phyloP scores from a whole-genome alignment of 2,797 vertebrate genomes.

The Catharus ustulatus region DNA sequence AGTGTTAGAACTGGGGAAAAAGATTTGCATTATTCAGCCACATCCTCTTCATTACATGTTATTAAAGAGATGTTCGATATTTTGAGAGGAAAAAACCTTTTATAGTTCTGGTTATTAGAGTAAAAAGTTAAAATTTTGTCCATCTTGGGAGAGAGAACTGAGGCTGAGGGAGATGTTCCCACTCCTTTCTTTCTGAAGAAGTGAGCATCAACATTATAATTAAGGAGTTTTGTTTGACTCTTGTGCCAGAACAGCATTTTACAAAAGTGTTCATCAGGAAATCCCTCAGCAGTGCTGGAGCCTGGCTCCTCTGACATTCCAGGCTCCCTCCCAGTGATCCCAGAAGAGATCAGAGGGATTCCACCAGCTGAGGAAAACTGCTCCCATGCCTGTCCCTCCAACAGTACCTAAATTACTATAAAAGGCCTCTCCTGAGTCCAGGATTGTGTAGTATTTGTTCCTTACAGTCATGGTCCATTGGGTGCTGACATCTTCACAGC shows the following conservation, averaged over 20 bases:
- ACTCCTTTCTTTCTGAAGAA: not conserved
- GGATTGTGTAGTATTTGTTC: not conserved
- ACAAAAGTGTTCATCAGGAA: not conserved
- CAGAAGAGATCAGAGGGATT: not conserved
- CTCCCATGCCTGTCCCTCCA: not conserved
- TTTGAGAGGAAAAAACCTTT: conserved; percentile 32
- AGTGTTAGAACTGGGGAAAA: conserved; percentile 36
- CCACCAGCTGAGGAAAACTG: not conserved
- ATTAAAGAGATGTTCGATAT: conserved; percentile 13
- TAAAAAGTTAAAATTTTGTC: conserved; percentile 1
- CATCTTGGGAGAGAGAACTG: not conserved
- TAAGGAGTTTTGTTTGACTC: not conserved
- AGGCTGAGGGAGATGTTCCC: not conserved
- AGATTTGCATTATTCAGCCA: conserved; percentile 71
- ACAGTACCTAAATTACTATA: conserved; percentile 21
- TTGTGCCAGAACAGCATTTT: not conserved
- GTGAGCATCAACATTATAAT: not conserved
- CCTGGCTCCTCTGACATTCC: not conserved
- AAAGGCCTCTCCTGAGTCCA: not conserved
- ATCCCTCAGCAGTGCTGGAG: not conserved
- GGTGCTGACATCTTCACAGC: conserved; percentile 2
- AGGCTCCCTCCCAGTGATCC: not conserved
- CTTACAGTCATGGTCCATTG: not conserved
- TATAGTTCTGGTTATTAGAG: conserved; percentile 14
- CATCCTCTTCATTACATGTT: conserved; percentile 59